phyloP scores from a whole-genome alignment of 2,888 invertebrate genomes.

The Lasioglossum leucozonium region DNA sequence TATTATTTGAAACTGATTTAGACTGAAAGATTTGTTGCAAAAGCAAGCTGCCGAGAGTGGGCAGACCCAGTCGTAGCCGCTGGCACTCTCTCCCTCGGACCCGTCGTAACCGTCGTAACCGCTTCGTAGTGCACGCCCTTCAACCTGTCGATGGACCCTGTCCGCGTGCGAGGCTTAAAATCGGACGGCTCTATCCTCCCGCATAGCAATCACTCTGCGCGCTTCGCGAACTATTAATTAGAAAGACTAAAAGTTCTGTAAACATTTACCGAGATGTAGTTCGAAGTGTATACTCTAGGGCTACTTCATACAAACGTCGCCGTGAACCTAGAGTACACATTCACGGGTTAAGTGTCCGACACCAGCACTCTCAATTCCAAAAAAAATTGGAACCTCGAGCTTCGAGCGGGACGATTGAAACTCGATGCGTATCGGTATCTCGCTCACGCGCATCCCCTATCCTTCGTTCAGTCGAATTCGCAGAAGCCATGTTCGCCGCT shows the following conservation, averaged over 20 bases:
- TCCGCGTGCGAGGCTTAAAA: slow-evolving; percentile 66
- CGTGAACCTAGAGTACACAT: too few species aligned
- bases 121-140: slow-evolving; percentile 67
- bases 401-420: too few species aligned
- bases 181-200: slow-evolving; percentile 57
- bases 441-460: too few species aligned
- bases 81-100: slow-evolving; percentile 58
- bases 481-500: too few species aligned
- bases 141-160: slow-evolving; percentile 72
- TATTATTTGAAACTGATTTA: slow-evolving; percentile 82
- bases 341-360: too few species aligned
- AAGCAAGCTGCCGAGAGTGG: slow-evolving; percentile 69
- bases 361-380: too few species aligned
- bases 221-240: neutral
- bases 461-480: too few species aligned
- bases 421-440: too few species aligned
- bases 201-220: neutral
- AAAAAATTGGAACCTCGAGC: too few species aligned
- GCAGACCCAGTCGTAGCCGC: slow-evolving; percentile 63
- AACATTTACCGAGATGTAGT: too few species aligned
- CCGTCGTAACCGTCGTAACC: slow-evolving; percentile 58
- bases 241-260: neutral
- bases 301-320: too few species aligned
- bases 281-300: too few species aligned
- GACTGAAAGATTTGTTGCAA: slow-evolving; percentile 83